Percentiles rank a stretch among this genome's conserved stretches.
phyloP scores from a whole-genome alignment of 2,797 vertebrate species.

The Poeciliopsis paucimaculata region DNA sequence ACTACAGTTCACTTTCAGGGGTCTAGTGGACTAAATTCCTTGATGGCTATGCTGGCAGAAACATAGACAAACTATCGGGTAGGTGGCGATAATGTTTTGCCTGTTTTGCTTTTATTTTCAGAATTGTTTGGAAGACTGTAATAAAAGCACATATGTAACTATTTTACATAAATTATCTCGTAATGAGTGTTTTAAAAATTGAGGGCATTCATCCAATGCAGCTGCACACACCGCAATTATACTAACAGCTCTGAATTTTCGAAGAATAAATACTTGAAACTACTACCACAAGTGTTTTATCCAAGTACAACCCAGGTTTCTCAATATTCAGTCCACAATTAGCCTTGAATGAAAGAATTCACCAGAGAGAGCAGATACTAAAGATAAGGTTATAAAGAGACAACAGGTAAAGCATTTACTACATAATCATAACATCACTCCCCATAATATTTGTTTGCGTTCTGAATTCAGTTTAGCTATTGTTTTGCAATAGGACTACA shows the following conservation, averaged over 20 bases:
- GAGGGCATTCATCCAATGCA: neutral
- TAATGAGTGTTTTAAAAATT: neutral
- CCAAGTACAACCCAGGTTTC: neutral
- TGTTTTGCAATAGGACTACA: no score
- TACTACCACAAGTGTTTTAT: neutral
- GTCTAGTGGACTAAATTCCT: neutral
- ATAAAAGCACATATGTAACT: neutral
- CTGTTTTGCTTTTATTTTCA: neutral
- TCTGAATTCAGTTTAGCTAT: neutral
- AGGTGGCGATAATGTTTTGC: neutral
- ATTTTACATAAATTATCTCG: slow-evolving; percentile 1
- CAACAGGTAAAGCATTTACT: neutral
- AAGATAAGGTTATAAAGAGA: neutral
- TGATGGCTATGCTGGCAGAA: neutral
- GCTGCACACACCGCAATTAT: neutral
- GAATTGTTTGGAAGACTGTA: neutral
- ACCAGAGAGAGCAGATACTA: neutral
- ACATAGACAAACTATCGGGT: neutral
- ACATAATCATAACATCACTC: neutral
- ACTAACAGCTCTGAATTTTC: neutral
- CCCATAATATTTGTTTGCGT: neutral
- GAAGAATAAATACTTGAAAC: neutral
- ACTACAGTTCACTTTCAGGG: neutral
- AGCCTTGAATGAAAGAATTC: neutral
- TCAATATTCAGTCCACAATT: neutral